Base-by-base conservation (phyloP, 2,888 invertebrate genomes). In the Caenorhabditis sp. region DNA sequence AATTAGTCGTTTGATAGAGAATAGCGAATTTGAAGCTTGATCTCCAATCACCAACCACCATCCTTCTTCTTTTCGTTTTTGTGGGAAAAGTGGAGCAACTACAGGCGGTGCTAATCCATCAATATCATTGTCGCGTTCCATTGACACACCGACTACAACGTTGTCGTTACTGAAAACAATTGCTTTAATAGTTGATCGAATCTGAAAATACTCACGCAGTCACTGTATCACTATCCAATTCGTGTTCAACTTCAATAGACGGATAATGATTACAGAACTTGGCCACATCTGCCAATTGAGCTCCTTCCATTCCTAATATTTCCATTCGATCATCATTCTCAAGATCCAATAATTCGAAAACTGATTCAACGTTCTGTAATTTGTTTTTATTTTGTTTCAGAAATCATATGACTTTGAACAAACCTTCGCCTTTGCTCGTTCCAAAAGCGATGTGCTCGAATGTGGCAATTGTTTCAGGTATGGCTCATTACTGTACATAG, bases 1-100 rank as follows among this genome's bases (percentile, higher is more conserved):
- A 0, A 96, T 95, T 27, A 36, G 91, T 49, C 99, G 91, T 89
- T 99, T 99, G 89, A 99, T 99, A 12, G 97, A 97, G 8, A 97
- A 91, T 55, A 99, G 90, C 0, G 95, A 94, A 90, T 99, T 99
- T 36, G 92, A 91, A 88, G 94, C 94, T 0, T 95, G 94, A 88
- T 97, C 97, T 58, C 99, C 99, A 81, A 99, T 94, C 12, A 99
- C 97, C 50, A 99, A 94, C 99, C 99, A 99, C 91, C 91, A 92
- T 62, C 91, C 91, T 86, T 91, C 91, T 80, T 91, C 91, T 75
- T 91, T 89, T 88, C 90, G 90, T 89, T 91, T 84, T 66, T 94
- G 94, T 14, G 99, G 97, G 91, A 95, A 99, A 90, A 95, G 94
- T 0, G 99, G 99, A 0, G 99, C 97, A 68, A 99, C 94, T 36